These are phyloP conservation scores for Epirrita christyi DNA, from an alignment of 2,888 invertebrate genomes.

Conservation along the genomic window DNA sequence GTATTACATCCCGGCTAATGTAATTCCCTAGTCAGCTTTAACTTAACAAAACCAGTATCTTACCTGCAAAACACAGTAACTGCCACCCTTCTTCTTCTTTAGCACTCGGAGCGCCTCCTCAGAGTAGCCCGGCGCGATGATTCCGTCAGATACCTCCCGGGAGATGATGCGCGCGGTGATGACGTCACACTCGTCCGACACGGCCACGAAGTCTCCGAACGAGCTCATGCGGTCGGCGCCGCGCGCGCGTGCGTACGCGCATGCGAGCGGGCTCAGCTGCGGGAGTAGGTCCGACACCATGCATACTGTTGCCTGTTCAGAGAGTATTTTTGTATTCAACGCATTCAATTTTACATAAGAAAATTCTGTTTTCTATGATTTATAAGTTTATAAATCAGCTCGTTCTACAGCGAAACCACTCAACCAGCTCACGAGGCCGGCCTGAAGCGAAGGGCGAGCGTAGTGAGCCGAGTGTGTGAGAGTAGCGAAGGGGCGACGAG, in stretches of 20 bases:
- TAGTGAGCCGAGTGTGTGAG: too few relatives aligned
- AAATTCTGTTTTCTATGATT: too few relatives aligned
- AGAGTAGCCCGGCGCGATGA: conserved; percentile 97
- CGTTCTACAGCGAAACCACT: too few relatives aligned
- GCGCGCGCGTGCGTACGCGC: conserved; percentile 97
- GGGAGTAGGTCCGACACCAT: conserved; percentile 95
- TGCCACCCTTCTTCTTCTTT: conserved; percentile 97
- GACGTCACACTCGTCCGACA: conserved; percentile 96
- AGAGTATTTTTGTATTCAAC: too few relatives aligned
- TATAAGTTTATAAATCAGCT: too few relatives aligned
- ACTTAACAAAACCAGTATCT: too few relatives aligned
- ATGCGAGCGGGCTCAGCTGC: conserved; percentile 91
- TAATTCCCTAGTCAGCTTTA: too few relatives aligned
- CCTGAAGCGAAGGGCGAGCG: too few relatives aligned
- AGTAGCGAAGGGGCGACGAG: too few relatives aligned
- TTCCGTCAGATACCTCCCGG: conserved; percentile 98
- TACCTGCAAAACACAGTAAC: conserved; percentile 94
- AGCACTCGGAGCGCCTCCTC: conserved; percentile 93
- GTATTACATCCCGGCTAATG: too few relatives aligned
- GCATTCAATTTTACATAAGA: too few relatives aligned
- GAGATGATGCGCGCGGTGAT: conserved; percentile 96
- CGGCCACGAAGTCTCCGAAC: conserved; percentile 98
- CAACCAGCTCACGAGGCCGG: too few relatives aligned
- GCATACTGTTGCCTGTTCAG: conserved; percentile 92
- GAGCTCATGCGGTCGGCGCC: conserved; percentile 99